A percentile compares a stretch with the other conserved stretches of the same genome.
These are phyloP conservation scores for Pseudomyrmex cubaensis DNA, from an alignment of 1,140 invertebrate species.

Conservation along the genomic window DNA sequence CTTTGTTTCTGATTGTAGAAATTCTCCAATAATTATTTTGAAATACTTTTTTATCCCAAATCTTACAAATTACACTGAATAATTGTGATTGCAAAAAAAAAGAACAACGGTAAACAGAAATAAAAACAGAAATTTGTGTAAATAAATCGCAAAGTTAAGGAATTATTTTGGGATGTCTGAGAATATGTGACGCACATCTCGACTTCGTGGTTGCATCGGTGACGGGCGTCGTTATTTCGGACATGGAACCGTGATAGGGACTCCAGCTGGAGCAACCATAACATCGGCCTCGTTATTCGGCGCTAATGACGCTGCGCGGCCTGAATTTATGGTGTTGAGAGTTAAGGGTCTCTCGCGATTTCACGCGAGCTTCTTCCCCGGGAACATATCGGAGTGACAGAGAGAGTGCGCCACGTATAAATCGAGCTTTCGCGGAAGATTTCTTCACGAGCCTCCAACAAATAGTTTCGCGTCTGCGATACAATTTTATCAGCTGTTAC, in stretches of 20 bases:
- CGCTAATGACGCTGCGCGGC: slow-evolving; percentile 78
- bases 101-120: not conserved
- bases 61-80: not conserved
- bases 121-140: slow-evolving; percentile 43
- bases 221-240: slow-evolving; percentile 73
- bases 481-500: too few species aligned
- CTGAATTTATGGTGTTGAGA: slow-evolving; percentile 76
- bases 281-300: slow-evolving; percentile 79
- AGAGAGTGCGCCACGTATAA: slow-evolving; percentile 41
- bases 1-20: not conserved
- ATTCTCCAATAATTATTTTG: not conserved
- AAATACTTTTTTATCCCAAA: not conserved
- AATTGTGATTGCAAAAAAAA: not conserved
- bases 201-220: slow-evolving; percentile 59
- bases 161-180: slow-evolving; percentile 76
- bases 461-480: not conserved
- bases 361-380: slow-evolving; percentile 65
- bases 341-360: slow-evolving; percentile 70
- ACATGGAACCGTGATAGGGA: slow-evolving; percentile 59
- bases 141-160: slow-evolving; percentile 43
- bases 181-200: slow-evolving; percentile 72
- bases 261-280: slow-evolving; percentile 70
- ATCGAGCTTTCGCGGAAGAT: slow-evolving; percentile 63
- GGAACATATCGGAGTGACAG: slow-evolving; percentile 2
- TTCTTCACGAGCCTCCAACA: not conserved